phyloP scores from a whole-genome alignment of 2,113 vertebrate genomes.

The Phalacrocorax carbo region DNA sequence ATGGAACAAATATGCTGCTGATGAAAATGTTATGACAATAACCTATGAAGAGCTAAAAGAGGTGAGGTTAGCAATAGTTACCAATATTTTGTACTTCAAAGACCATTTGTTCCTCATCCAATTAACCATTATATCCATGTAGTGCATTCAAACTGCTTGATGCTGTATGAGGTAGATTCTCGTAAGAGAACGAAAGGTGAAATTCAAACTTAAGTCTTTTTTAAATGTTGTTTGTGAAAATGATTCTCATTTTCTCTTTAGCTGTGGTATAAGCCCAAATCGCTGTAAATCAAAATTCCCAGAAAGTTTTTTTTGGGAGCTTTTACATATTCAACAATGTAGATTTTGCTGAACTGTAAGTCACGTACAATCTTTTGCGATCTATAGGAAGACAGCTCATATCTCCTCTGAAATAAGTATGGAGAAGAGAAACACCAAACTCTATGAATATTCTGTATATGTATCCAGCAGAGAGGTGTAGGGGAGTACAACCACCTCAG shows the following conservation, averaged over 20 bases:
- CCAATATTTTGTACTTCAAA: neutral
- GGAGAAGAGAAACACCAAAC: neutral
- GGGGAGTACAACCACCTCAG: neutral
- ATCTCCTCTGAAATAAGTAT: neutral
- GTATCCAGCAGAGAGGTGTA: neutral
- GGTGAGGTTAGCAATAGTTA: conserved; percentile 44
- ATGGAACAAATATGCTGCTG: conserved; percentile 74
- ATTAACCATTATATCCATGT: neutral
- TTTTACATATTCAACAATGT: neutral
- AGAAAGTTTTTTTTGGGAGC: neutral
- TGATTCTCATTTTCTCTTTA: neutral
- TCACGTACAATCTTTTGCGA: neutral
- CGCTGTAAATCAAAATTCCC: neutral
- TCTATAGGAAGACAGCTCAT: neutral
- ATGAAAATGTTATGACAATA: conserved; percentile 73
- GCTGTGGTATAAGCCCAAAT: neutral
- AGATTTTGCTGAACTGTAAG: neutral
- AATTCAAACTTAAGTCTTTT: neutral
- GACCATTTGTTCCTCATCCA: neutral
- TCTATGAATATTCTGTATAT: neutral
- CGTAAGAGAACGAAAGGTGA: neutral
- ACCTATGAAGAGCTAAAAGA: conserved; percentile 82
- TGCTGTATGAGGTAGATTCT: neutral
- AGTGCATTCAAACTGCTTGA: neutral
- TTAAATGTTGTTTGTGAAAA: neutral